Percentiles rank a stretch among this genome's conserved stretches.
Evolutionary conservation across 2,113 vertebrate species (phyloP).

Genomic region (Machaerirhynchus nigripectus): DNA sequence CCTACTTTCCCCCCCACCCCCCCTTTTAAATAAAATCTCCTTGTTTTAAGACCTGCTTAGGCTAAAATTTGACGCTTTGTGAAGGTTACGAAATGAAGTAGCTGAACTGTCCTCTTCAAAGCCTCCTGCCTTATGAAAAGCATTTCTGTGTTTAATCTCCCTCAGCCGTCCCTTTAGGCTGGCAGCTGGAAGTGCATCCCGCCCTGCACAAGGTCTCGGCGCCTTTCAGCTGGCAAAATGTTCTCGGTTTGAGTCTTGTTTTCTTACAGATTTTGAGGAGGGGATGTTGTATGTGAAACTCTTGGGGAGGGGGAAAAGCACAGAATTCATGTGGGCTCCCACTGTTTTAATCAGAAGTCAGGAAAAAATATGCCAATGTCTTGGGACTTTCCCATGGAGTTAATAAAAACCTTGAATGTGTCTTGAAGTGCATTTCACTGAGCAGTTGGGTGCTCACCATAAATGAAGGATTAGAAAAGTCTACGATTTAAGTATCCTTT

Average conservation of each 20-base stretch:
- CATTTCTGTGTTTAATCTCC: conserved; percentile 47
- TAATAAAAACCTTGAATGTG: neutral
- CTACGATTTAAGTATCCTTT: neutral
- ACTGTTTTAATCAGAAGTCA: conserved; percentile 16
- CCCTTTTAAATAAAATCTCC: conserved; percentile 44
- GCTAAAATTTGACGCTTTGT: conserved; percentile 47
- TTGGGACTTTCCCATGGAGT: neutral
- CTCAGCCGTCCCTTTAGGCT: neutral
- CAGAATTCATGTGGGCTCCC: neutral
- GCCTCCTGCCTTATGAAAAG: conserved; percentile 11
- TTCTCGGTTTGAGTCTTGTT: neutral
- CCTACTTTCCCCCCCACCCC: neutral
- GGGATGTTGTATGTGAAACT: neutral
- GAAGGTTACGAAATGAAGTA: conserved; percentile 46
- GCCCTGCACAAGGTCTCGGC: neutral
- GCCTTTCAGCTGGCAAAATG: neutral
- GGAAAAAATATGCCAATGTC: neutral
- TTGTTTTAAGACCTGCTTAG: conserved; percentile 58
- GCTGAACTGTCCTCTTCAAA: conserved; percentile 18
- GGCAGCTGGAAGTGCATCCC: conserved; percentile 23
- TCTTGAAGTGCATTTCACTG: neutral
- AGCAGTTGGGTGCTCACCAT: neutral
- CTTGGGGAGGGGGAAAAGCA: rapidly evolving
- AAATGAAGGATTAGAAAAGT: neutral
- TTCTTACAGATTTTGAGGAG: neutral